Base-by-base conservation (phyloP, 2,797 vertebrate genomes). In the Petrocephalus schoutedeni region DNA sequence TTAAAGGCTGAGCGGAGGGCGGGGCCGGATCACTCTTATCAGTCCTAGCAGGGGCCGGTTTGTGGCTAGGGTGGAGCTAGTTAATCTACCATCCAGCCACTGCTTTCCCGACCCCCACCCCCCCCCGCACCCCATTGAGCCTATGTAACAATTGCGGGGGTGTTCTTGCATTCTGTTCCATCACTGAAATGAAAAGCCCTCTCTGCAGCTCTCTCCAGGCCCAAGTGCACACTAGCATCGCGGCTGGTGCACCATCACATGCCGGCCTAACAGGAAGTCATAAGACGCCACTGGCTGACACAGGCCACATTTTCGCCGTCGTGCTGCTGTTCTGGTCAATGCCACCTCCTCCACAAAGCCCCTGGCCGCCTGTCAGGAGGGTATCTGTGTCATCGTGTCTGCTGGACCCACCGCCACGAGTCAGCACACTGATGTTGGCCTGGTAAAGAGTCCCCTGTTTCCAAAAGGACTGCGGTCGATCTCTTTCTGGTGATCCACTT, bases 1-100 rank as follows among this genome's bases (percentile, higher is more conserved):
- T 80, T 80, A 41, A 88, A 89, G 90, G 92, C 89, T 58, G 77
- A 92, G 88, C 90, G 89, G 92, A 91, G 32, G 90, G 21, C 90
- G 90, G 93, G 84, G 41, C 49, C 5, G 49, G 36, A 61, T 87
- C 89, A 88, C 90, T 88, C 90, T 91, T 91, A 88, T 91, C 91
- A 71, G 49, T 83, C 59, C 21, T 19, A 57, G 61, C 54, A 80
- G 61, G 84, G 74, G 36, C 58, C 3, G 45, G 36, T 64, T 61
- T 67, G 86, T 64, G 58, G 14, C 7, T 3, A 21, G 86, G 45
- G n/a, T 28, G 41, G 57, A 21, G 45, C 14, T 49, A 16, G 51
- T 32, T 85, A 32, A 54, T 53, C 82, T 56, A 56, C 14, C 51
- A 56, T 32, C 23, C 49, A 54, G 9, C 53, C 82, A 10, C 10